Percentiles rank a stretch among this genome's conserved stretches.
Conservation (phyloP, 2,888 invertebrate species). For the Ellobium chinense region DNA sequence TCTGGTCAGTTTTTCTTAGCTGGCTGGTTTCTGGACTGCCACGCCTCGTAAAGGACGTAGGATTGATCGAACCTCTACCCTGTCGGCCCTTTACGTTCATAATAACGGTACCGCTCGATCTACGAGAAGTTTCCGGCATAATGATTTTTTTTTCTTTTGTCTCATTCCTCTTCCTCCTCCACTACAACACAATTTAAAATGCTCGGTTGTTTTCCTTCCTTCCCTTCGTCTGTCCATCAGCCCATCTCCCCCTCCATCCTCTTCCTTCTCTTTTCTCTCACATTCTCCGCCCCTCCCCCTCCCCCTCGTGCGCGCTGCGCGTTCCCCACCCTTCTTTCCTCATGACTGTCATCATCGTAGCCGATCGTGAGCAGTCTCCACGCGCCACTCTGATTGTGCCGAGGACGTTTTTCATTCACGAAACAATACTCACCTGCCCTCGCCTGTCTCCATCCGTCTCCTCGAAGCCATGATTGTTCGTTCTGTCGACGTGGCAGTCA, state of each 20-base stretch:
- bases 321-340: background rate
- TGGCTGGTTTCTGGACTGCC: no score
- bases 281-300: background rate
- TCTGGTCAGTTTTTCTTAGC: no score
- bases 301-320: background rate
- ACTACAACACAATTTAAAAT: no score
- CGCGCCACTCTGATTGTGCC: background rate
- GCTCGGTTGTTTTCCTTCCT: no score
- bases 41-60: no score
- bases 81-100: background rate
- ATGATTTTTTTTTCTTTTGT: slow-evolving; percentile 6
- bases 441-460: no score
- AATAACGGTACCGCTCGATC: background rate
- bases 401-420: background rate
- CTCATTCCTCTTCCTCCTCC: background rate
- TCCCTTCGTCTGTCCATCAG: background rate
- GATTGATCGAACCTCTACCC: no score
- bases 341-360: background rate
- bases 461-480: no score
- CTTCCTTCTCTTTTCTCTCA: background rate
- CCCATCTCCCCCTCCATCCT: background rate
- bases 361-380: background rate
- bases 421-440: background rate
- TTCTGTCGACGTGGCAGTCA: slow-evolving; percentile 16
- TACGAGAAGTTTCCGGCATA: background rate